Evolutionary conservation across 2,113 vertebrate species (phyloP).

Genomic region (Gila orcuttii): DNA sequence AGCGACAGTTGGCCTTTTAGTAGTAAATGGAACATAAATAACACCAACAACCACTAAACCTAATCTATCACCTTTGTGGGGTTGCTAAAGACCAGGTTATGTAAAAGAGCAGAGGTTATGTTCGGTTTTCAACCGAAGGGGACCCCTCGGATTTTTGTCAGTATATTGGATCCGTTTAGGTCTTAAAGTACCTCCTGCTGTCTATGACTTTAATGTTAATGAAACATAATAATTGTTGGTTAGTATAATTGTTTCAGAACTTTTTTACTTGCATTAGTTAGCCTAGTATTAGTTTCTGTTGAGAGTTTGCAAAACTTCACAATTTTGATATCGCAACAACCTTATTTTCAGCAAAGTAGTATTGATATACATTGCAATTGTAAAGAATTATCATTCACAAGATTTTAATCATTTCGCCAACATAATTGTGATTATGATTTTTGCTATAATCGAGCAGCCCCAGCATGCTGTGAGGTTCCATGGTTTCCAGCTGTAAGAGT

Average conservation of each 20-base stretch:
- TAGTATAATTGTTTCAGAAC: background rate
- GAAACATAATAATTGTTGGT: background rate
- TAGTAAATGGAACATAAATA: background rate
- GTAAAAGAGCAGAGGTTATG: constrained; percentile 6
- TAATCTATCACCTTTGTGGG: background rate
- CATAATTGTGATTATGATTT: too few relatives aligned
- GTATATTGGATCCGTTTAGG: too few relatives aligned
- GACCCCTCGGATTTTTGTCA: too few relatives aligned
- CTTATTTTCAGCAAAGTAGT: background rate
- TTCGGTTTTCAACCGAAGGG: too few relatives aligned
- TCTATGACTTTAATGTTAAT: background rate
- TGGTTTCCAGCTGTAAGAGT: background rate
- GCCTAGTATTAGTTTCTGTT: background rate
- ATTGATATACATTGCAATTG: background rate
- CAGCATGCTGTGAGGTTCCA: background rate
- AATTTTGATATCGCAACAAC: background rate
- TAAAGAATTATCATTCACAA: too few relatives aligned
- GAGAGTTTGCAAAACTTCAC: too few relatives aligned
- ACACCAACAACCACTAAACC: too few relatives aligned
- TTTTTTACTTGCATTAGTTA: background rate
- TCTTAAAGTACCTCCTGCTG: too few relatives aligned
- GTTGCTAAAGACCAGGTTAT: constrained; percentile 11
- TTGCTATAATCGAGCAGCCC: background rate
- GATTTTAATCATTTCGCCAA: too few relatives aligned
- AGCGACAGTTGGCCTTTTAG: background rate